Evolutionary conservation across 2,888 invertebrate species (phyloP).

Genomic region (Orthonevra nobilis): DNA sequence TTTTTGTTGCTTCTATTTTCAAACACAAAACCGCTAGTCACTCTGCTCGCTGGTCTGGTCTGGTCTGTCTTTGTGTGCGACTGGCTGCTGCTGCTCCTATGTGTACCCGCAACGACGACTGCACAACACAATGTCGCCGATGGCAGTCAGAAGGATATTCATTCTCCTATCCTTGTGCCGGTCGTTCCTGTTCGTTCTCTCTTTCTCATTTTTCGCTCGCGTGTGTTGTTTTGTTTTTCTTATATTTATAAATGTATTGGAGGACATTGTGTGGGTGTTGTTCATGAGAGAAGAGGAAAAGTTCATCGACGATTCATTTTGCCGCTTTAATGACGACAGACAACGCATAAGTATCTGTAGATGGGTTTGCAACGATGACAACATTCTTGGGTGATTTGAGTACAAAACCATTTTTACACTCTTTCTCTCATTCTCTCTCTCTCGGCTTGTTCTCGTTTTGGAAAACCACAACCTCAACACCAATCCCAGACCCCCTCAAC

Average conservation of each 20-base stretch:
- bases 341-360: conserved; percentile 45
- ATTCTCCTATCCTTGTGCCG: conserved; percentile 61
- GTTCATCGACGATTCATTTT: conserved; percentile 62
- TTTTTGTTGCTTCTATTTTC: conserved; percentile 17
- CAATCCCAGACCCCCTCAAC: conserved; percentile 46
- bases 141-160: conserved; percentile 68
- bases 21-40: conserved; percentile 11
- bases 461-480: not conserved
- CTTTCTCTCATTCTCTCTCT: conserved; percentile 9
- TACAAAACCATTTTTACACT: not conserved
- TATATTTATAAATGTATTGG: conserved; percentile 21
- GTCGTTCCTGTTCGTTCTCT: conserved; percentile 26
- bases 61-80: conserved; percentile 40
- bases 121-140: conserved; percentile 66
- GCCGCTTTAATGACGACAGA: conserved; percentile 59
- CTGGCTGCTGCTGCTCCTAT: conserved; percentile 54
- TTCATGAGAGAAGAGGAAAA: conserved; percentile 44
- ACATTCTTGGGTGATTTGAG: conserved; percentile 56
- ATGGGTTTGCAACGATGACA: conserved; percentile 64
- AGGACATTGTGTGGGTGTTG: conserved; percentile 60
- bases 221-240: conserved; percentile 8
- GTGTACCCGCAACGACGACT: conserved; percentile 66
- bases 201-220: conserved; percentile 1
- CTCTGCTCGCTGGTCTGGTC: conserved; percentile 25
- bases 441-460: not conserved